Evolutionary conservation across 2,797 vertebrate genomes (phyloP).

Genomic region (Phalloptychus januarius): DNA sequence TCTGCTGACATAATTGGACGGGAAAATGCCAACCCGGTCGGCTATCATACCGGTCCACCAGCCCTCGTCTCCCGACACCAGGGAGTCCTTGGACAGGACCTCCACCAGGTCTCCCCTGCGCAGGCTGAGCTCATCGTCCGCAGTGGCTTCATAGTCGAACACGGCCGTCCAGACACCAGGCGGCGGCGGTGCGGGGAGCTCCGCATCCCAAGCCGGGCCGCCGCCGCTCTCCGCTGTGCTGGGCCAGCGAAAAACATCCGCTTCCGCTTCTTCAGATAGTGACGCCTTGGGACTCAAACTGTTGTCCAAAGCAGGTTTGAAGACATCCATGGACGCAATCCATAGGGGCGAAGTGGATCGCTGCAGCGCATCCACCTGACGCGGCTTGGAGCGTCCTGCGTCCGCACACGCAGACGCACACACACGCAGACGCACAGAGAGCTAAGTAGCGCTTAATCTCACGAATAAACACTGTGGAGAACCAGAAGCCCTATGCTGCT

Average conservation of each 20-base stretch:
- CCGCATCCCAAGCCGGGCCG: constrained; percentile 64
- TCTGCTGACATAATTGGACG: constrained; percentile 93
- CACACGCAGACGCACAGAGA: background rate
- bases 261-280: constrained; percentile 64
- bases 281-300: constrained; percentile 78
- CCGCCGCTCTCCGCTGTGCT: constrained; percentile 58
- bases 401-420: constrained; percentile 24
- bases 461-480: constrained; percentile 44
- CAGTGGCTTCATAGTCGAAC: constrained; percentile 96
- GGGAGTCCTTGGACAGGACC: constrained; percentile 93
- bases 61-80: constrained; percentile 94
- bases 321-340: constrained; percentile 94
- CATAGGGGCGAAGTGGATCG: constrained; percentile 86
- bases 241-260: constrained; percentile 79
- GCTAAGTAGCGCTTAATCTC: constrained; percentile 68
- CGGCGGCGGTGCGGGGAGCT: constrained; percentile 27
- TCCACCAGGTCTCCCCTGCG: constrained; percentile 91
- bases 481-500: constrained; percentile 31
- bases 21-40: constrained; percentile 91
- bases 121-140: constrained; percentile 95
- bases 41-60: constrained; percentile 97
- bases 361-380: constrained; percentile 77
- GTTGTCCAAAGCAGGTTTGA: constrained; percentile 84
- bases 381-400: constrained; percentile 57
- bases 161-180: constrained; percentile 90